Evolutionary conservation across 1,140 invertebrate genomes (phyloP).

Genomic region (Scaptodrosophila lebanonensis): DNA sequence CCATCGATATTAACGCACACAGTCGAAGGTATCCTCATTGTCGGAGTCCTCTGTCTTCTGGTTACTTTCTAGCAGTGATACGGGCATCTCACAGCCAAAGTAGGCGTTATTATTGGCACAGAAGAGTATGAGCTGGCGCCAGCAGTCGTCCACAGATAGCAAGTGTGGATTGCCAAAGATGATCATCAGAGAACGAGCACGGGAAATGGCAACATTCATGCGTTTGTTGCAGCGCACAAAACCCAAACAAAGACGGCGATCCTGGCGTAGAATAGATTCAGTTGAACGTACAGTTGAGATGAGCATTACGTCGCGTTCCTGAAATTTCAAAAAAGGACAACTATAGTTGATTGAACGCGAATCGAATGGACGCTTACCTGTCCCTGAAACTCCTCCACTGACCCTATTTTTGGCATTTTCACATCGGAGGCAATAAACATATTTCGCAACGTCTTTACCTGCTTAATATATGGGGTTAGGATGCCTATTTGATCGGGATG

Average conservation of each 20-base stretch:
- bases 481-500: conserved; percentile 88
- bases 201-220: conserved; percentile 92
- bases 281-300: conserved; percentile 89
- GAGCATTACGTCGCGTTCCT: conserved; percentile 91
- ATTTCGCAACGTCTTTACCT: conserved; percentile 80
- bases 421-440: conserved; percentile 79
- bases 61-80: neutral
- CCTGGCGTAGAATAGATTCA: conserved; percentile 77
- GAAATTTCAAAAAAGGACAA: conserved; percentile 43
- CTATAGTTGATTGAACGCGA: neutral
- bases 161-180: conserved; percentile 90
- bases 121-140: conserved; percentile 84
- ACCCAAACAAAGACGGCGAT: conserved; percentile 82
- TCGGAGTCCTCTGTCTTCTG: neutral
- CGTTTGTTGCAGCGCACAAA: conserved; percentile 87
- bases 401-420: conserved; percentile 90
- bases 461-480: conserved; percentile 94
- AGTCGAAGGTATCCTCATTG: neutral
- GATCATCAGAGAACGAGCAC: conserved; percentile 87
- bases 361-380: conserved; percentile 36
- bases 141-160: conserved; percentile 83
- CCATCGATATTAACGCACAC: too few relatives aligned
- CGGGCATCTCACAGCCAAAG: conserved; percentile 81
- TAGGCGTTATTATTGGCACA: conserved; percentile 82
- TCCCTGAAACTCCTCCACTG: conserved; percentile 97